phyloP scores from a whole-genome alignment of 1,140 invertebrate genomes.

The Frieseomelitta varia region DNA sequence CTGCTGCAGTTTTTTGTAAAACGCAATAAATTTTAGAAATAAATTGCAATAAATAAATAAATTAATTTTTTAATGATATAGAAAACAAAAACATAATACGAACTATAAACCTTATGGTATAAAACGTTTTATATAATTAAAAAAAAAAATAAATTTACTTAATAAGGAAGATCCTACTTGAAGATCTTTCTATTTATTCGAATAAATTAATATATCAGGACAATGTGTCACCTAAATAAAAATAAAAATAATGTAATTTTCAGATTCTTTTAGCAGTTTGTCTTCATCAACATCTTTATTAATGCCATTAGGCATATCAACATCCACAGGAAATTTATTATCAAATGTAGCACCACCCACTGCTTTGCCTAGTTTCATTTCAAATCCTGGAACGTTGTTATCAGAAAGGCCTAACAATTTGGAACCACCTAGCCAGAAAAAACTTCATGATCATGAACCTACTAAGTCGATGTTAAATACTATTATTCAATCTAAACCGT shows the following conservation, averaged over 20 bases:
- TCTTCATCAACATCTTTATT: conserved; percentile 71
- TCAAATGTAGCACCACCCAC: conserved; percentile 81
- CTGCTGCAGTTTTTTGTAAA: neutral
- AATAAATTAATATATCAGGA: neutral
- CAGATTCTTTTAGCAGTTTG: conserved; percentile 74
- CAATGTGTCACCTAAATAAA: neutral
- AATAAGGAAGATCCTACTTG: neutral
- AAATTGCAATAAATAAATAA: neutral
- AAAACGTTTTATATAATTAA: neutral
- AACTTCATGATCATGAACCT: conserved; percentile 24
- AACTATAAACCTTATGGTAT: neutral
- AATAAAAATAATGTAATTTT: conserved; percentile 36
- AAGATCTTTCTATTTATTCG: neutral
- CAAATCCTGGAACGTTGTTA: conserved; percentile 52
- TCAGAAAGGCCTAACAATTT: conserved; percentile 28
- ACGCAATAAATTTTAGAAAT: neutral
- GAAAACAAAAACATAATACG: neutral
- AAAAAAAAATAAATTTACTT: neutral
- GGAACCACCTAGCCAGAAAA: conserved; percentile 23
- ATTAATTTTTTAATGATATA: neutral
- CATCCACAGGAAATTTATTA: conserved; percentile 73
- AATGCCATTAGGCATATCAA: conserved; percentile 66
- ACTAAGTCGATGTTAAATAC: conserved; percentile 52
- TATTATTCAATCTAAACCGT: conserved; percentile 40
- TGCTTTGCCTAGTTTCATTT: conserved; percentile 80